A percentile compares a stretch with the other conserved stretches of the same genome.
phyloP scores from a whole-genome alignment of 2,797 vertebrate species.

The Acomys russatus region DNA sequence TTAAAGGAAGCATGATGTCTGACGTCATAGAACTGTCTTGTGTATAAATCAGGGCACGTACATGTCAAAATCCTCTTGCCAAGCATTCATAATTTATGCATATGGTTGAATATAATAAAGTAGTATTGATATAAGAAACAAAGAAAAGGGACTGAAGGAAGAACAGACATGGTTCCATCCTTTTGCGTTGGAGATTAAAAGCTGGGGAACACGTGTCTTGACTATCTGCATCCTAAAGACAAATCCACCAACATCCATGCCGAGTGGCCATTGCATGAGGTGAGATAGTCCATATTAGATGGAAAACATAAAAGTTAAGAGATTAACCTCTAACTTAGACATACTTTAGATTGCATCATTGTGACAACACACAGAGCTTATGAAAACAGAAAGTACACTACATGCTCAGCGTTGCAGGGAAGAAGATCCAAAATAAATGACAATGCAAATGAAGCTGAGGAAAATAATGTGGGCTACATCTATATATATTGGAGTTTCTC shows the following conservation, averaged over 20 bases:
- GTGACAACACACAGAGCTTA: conserved; percentile 62
- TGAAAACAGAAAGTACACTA: conserved; percentile 72
- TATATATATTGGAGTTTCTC: background rate
- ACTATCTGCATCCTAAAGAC: background rate
- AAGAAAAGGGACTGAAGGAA: background rate
- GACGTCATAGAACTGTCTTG: background rate
- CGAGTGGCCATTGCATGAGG: background rate
- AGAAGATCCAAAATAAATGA: conserved; percentile 62
- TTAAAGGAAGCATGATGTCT: background rate
- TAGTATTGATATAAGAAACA: background rate
- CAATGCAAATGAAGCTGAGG: conserved; percentile 65
- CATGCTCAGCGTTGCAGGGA: background rate
- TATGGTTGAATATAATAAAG: conserved; percentile 29
- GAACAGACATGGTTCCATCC: background rate
- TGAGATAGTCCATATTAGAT: conserved; percentile 27
- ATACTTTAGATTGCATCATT: conserved; percentile 57
- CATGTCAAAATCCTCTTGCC: conserved; percentile 52
- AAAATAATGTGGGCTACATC: conserved; percentile 22
- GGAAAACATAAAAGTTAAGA: background rate
- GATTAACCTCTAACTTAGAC: conserved; percentile 36
- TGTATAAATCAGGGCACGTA: background rate
- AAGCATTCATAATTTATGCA: background rate
- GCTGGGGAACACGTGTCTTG: background rate
- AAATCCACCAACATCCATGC: background rate
- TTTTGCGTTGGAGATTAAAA: conserved; percentile 34